phyloP scores from a whole-genome alignment of 64 coral and sea anemone species.

The Pocillopora verrucosa region DNA sequence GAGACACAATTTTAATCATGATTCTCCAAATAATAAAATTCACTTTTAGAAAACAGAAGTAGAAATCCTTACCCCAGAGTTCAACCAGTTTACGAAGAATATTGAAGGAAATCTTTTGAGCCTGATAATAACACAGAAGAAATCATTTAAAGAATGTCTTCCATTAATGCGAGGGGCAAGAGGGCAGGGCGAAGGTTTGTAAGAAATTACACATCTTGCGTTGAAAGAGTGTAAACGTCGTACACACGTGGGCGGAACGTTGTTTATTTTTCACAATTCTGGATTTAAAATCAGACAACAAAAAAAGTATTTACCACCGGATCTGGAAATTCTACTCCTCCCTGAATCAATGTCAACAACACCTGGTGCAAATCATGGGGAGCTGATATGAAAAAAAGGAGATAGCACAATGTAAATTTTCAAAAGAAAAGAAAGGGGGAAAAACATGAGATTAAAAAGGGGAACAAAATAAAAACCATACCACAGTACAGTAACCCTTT shows the following conservation, averaged over 20 bases:
- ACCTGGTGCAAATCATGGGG: slow-evolving; percentile 88
- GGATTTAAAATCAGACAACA: background rate
- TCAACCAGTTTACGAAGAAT: slow-evolving; percentile 87
- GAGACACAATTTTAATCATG: background rate
- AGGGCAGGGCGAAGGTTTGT: background rate
- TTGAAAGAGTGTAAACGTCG: no score
- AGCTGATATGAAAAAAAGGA: slow-evolving; percentile 30
- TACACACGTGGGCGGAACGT: no score
- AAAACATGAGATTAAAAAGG: no score
- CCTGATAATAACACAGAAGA: slow-evolving; percentile 46
- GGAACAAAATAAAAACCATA: no score
- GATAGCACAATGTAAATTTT: no score
- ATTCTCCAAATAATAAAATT: background rate
- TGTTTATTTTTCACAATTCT: no score
- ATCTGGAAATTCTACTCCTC: slow-evolving; percentile 86
- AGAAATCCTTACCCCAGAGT: slow-evolving; percentile 80
- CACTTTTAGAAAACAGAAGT: background rate
- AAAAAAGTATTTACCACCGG: slow-evolving; percentile 75
- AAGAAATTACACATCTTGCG: no score
- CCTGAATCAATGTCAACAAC: slow-evolving; percentile 83
- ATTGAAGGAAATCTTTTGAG: slow-evolving; percentile 89
- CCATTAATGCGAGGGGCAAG: no score
- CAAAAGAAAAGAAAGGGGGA: no score
- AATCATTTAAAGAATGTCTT: background rate
- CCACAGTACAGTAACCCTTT: no score